Conservation (phyloP, 2,113 vertebrate genomes). For the Semicossyphus pulcher region DNA sequence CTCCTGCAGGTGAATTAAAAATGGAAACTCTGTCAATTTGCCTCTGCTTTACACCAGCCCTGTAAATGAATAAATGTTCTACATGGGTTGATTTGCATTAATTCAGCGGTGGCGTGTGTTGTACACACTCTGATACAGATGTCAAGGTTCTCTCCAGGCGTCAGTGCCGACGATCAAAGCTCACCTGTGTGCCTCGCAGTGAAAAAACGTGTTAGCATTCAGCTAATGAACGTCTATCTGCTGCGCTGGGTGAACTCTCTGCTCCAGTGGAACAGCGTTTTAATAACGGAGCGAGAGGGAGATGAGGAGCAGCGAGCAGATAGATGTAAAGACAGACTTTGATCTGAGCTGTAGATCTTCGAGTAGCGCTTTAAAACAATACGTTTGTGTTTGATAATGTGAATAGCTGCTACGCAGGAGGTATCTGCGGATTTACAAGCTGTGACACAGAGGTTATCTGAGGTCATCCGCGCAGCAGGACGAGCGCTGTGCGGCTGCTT, state of each 20-base stretch:
- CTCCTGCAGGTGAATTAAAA: conserved; percentile 69
- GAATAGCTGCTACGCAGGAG: neutral
- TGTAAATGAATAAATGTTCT: conserved; percentile 51
- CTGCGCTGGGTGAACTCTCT: conserved; percentile 9
- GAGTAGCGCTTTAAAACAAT: neutral
- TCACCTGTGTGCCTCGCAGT: conserved; percentile 43
- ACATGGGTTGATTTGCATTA: conserved; percentile 53
- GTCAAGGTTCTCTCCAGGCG: conserved; percentile 42
- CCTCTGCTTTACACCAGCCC: conserved; percentile 15
- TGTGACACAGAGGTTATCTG: conserved; percentile 31
- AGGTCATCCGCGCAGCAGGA: conserved; percentile 13
- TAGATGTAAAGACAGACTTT: conserved; percentile 20
- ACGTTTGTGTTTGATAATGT: conserved; percentile 4
- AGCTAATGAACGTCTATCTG: conserved; percentile 57
- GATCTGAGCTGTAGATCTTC: conserved; percentile 27
- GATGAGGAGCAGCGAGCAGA: conserved; percentile 2
- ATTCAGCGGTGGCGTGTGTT: conserved; percentile 26
- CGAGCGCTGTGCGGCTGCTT: neutral
- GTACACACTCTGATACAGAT: conserved; percentile 42
- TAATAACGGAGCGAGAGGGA: conserved; percentile 34
- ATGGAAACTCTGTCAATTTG: conserved; percentile 52
- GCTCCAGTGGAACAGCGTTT: conserved; percentile 45
- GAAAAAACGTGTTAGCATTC: conserved; percentile 22
- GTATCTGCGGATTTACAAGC: neutral
- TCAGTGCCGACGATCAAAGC: conserved; percentile 48